Percentiles rank a stretch among this genome's conserved stretches.
Conservation (phyloP, 2,888 invertebrate genomes). For the Osedax frankpressi region DNA sequence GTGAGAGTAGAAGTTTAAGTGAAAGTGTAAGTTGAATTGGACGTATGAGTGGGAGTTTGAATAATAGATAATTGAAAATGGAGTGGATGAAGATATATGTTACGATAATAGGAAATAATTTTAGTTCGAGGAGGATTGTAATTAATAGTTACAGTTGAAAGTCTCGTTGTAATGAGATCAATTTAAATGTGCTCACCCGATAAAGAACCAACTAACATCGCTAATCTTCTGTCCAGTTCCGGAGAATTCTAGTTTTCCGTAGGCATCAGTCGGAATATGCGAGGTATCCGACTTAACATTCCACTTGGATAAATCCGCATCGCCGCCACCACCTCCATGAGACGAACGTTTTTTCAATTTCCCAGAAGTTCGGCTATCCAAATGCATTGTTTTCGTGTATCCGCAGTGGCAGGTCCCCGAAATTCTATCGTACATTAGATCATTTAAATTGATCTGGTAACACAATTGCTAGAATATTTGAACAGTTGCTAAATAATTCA, state of each 20-base stretch:
- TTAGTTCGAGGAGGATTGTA: too few species aligned
- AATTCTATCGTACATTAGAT: too few species aligned
- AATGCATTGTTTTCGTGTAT: background rate
- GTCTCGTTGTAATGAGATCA: too few species aligned
- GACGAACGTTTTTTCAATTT: background rate
- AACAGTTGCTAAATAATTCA: too few species aligned
- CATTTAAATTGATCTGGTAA: too few species aligned
- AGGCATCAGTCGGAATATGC: slow-evolving; percentile 34
- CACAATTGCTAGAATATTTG: too few species aligned
- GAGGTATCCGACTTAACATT: slow-evolving; percentile 26
- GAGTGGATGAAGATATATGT: background rate
- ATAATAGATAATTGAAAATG: background rate
- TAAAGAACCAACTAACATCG: slow-evolving; percentile 31
- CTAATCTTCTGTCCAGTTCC: slow-evolving; percentile 36
- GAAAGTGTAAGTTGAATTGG: background rate
- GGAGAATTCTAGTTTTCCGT: slow-evolving; percentile 41
- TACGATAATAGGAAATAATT: too few species aligned
- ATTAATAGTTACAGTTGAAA: background rate
- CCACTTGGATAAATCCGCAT: background rate
- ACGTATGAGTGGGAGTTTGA: background rate
- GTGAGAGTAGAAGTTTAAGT: too few species aligned
- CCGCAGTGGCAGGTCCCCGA: background rate
- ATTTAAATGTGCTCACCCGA: too few species aligned
- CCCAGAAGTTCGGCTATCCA: too few species aligned
- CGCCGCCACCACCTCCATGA: background rate